phyloP scores from a whole-genome alignment of 2,888 invertebrate species.

The Chrysotoxum bicinctum region DNA sequence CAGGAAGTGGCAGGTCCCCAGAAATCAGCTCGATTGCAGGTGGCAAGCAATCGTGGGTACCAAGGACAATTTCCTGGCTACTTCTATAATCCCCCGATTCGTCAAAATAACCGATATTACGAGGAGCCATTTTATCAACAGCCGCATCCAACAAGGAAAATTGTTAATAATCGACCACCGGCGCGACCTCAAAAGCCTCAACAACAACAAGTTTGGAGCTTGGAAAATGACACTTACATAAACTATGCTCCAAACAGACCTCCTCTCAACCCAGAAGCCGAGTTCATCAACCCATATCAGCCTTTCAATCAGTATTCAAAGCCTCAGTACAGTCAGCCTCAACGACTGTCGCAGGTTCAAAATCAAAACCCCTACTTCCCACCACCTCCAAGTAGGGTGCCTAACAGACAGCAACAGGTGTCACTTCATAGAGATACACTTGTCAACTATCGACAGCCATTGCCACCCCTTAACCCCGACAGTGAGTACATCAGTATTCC shows the following conservation, averaged over 20 bases:
- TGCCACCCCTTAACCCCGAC: slow-evolving; percentile 87
- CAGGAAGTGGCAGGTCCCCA: slow-evolving; percentile 72
- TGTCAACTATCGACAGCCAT: slow-evolving; percentile 82
- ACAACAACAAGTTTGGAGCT: slow-evolving; percentile 82
- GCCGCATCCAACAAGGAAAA: slow-evolving; percentile 67
- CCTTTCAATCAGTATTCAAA: slow-evolving; percentile 71
- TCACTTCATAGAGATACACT: slow-evolving; percentile 61
- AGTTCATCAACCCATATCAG: slow-evolving; percentile 82
- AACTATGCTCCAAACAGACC: slow-evolving; percentile 85
- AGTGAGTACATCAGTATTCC: slow-evolving; percentile 83
- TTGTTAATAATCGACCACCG: slow-evolving; percentile 53
- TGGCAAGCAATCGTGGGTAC: slow-evolving; percentile 75
- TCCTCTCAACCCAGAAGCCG: slow-evolving; percentile 86
- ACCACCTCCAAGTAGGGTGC: slow-evolving; percentile 61
- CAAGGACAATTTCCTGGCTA: slow-evolving; percentile 78
- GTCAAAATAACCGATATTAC: slow-evolving; percentile 77
- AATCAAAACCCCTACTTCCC: slow-evolving; percentile 75
- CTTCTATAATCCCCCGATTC: slow-evolving; percentile 75
- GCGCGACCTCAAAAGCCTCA: slow-evolving; percentile 74
- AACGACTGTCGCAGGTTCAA: slow-evolving; percentile 72
- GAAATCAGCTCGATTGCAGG: slow-evolving; percentile 65
- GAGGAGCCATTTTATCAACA: slow-evolving; percentile 74
- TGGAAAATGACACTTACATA: slow-evolving; percentile 85
- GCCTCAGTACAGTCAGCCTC: slow-evolving; percentile 58
- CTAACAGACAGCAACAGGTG: slow-evolving; percentile 80